phyloP scores from a whole-genome alignment of 2,113 vertebrate genomes.

The Chaetops frenatus region DNA sequence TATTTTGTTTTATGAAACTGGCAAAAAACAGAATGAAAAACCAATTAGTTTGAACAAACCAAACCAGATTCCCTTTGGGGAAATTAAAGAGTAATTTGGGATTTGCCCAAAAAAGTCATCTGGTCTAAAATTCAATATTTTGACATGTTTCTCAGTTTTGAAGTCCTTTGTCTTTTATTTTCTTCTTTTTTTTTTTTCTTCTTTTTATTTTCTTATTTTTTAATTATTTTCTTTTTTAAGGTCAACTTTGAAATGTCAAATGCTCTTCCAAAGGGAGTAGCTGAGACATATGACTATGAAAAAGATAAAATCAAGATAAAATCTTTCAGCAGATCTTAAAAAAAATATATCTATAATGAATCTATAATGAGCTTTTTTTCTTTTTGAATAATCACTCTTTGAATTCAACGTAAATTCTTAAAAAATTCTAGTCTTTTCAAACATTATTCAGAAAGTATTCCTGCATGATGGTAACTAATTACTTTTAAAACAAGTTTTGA shows the following conservation, averaged over 20 bases:
- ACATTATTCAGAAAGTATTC: neutral
- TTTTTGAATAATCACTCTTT: neutral
- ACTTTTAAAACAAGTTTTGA: neutral
- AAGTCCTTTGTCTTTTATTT: neutral
- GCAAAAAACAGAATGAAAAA: neutral
- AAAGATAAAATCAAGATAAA: too few species aligned
- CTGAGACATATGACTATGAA: neutral
- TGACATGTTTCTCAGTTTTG: neutral
- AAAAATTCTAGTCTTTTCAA: neutral
- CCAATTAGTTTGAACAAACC: neutral
- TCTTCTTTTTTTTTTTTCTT: neutral
- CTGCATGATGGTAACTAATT: neutral
- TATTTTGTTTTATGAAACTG: neutral
- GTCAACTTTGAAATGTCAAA: neutral
- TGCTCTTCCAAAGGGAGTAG: neutral
- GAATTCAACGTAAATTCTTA: neutral
- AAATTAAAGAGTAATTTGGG: neutral
- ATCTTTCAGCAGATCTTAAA: neutral
- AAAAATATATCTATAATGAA: neutral
- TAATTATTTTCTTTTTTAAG: neutral
- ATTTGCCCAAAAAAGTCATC: neutral
- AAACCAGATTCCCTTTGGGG: neutral
- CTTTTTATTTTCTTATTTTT: too few species aligned
- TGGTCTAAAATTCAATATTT: slow-evolving; percentile 26
- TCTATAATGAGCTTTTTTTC: too few species aligned